Base-by-base conservation (phyloP, 2,113 vertebrate genomes). In the Poeciliopsis retropinna region DNA sequence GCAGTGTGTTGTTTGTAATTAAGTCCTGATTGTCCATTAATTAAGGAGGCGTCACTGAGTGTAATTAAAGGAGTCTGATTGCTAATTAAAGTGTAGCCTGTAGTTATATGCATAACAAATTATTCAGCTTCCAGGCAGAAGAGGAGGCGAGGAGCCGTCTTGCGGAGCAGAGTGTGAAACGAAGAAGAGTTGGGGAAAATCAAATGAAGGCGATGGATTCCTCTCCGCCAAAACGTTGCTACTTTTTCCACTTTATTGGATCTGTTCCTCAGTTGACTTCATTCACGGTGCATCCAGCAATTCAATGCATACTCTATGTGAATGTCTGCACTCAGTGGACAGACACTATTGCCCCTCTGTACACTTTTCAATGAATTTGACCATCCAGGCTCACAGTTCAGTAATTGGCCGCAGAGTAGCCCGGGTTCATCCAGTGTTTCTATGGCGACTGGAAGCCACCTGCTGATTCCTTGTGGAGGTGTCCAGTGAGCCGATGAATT, bases 1-100 rank as follows among this genome's bases (percentile, higher is more conserved):
- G 76, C 78, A 78, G 73, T 81, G 83, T 89, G 82, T 82, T 88
- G 90, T 88, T 89, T 85, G 85, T 93, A 93, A 95, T 94, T 91
- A 90, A 89, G 87, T 75, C 82, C 83, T 85, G 79, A 92, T 92
- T 90, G 91, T 92, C 89, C 82, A 92, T 93, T 94, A 89, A 94
- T 95, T 92, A 93, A 93, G 74, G 83, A 92, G 84, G 85, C 78
- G 75, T 88, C 82, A 78, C 85, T 75, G 81, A 90, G 90, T 87
- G 88, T 94, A 94, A 94, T 94, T 94, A 94, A 93, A 91, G 83
- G 83, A 88, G 91, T 94, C 85, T 83, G 68, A 92, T 81, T 90
- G 92, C 91, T 94, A 92, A 95, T 95, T 94, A 95, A 94, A 94
- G 92, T 83, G 88, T 94, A 91, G 94, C 93, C 93, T 64, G 81